Conservation (phyloP, 2,797 vertebrate genomes). For the Callimico goeldii region DNA sequence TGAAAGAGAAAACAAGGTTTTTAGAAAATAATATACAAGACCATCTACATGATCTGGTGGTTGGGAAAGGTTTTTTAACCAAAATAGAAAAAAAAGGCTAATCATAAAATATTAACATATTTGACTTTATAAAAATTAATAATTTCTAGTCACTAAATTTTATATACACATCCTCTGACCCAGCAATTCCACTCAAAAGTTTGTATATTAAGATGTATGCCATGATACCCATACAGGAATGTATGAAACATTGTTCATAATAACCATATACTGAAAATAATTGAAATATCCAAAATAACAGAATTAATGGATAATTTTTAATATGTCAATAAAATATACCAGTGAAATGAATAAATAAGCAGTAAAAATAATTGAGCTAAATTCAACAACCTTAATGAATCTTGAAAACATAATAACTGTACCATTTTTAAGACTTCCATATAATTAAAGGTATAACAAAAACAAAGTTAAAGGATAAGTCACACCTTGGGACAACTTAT, state of each 20-base stretch:
- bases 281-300: neutral
- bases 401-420: neutral
- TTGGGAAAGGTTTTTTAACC: neutral
- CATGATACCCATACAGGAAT: neutral
- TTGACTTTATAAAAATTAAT: neutral
- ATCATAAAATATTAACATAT: neutral
- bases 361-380: neutral
- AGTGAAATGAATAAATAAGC: neutral
- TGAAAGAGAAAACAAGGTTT: neutral
- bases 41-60: neutral
- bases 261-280: neutral
- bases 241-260: neutral
- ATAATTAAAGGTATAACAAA: neutral
- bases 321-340: neutral
- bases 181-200: neutral
- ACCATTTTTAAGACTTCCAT: neutral
- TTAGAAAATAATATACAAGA: neutral
- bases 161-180: neutral
- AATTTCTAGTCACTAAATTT: neutral
- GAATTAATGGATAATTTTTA: neutral
- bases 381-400: neutral
- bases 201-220: neutral
- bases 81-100: neutral
- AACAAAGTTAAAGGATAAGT: neutral
- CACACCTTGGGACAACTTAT: neutral